Evolutionary conservation across 2,888 invertebrate species (phyloP), one percentile per base, ranked within the genome.

Genomic region (Cephus runcator): DNA sequence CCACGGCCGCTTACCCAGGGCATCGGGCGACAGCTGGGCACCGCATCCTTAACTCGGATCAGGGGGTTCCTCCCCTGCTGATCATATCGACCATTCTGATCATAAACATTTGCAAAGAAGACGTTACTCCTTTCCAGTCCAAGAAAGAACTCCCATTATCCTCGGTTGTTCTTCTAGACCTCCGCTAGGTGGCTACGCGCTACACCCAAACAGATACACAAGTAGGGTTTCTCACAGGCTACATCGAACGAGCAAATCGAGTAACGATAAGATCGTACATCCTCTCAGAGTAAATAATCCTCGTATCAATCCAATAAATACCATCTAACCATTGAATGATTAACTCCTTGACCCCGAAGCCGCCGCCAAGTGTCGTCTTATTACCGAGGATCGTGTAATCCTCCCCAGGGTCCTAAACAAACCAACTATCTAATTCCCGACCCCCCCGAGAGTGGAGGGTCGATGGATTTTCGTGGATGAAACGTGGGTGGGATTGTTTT

Each of bases 401-500:
- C 56, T 56, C 23, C 23, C 56, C 23, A 56, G 56, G 9, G 56
- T 56, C 56, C 56, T 23, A 56, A 23, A 56, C 56, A 56, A 56
- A 23, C 56, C 23, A 23, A 56, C 56, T 56, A 56, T 56, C 56
- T 56, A 56, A 56, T 56, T 23, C 23, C 56, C 40, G 23, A 40
- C 6, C 6, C 12, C 23, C 1, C 56, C 9, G 23, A 9, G 23
- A 56, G 56, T 9, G 23, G 0, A 23, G 56, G 56, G 23, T 56
- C 56, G 23, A 56, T 56, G 23, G 56, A 56, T 56, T 56, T 56
- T 56, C 23, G 9, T 56, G 15, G 15, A 15, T 40, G 15, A 15
- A 40, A 15, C 40, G 40, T 15, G 40, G 33, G 30, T 75, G 40
- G 71, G 77, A 81, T 81, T 79, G 79, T 81, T 81, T 81, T 81